Evolutionary conservation across 2,888 invertebrate genomes (phyloP), one percentile per base, ranked within the genome.

Genomic region (Axea sp.): DNA sequence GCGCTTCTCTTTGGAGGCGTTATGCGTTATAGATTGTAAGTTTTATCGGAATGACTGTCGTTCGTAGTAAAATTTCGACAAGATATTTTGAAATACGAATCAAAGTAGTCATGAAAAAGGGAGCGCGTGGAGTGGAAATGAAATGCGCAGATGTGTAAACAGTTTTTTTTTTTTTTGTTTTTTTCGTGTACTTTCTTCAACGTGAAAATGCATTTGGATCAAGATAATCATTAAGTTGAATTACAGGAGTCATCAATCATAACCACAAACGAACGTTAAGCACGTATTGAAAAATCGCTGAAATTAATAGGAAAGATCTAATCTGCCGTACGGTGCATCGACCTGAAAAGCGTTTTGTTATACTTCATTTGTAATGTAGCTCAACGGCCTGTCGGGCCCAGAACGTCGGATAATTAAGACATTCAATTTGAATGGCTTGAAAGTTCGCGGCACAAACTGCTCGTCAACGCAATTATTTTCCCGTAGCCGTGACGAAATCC

Each of bases 401-500:
- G 33, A 49, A 43, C 37, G 26, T 19, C 39, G 28, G 51, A 72
- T 65, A 72, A 72, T 72, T 72, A 65, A 72, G 72, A 64, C 72
- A 59, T 72, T 59, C 59, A 65, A 65, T 65, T 65, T 64, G 37
- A 72, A 57, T 55, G 53, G 47, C 60, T 67, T 37, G 67, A 57
- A 59, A 59, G 68, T 68, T 51, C 47, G 59, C 68, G 59, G 68
- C 59, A 41, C 41, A 49, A 39, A 68, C 57, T 68, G 19, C 55
- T 65, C 45, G 65, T 49, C 47, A 68, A 68, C 59, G 60, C 51
- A 69, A 69, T 60, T 59, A 69, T 60, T 69, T 69, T 51, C 43
- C 53, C 60, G 67, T 22, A 31, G 43, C 69, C 69, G 69, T 69
- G 69, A 69, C 60, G 69, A 69, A 69, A 69, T 53, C 69, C 57